A percentile compares a stretch with the other conserved stretches of the same genome.
phyloP scores from a whole-genome alignment of 2,113 vertebrate species.

The Lagenorhynchus albirostris region DNA sequence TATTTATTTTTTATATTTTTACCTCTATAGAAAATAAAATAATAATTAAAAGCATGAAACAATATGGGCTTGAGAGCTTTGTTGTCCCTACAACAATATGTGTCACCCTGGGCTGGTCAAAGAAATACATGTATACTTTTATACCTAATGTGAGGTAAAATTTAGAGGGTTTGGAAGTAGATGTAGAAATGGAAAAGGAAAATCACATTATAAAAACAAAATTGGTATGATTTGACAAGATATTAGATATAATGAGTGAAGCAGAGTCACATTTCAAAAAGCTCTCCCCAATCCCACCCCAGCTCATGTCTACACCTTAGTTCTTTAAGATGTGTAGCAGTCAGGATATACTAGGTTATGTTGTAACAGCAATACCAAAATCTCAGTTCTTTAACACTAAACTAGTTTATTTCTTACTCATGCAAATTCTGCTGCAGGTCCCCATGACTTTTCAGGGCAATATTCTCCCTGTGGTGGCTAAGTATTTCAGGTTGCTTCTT shows the following conservation, averaged over 20 bases:
- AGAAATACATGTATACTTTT: not conserved
- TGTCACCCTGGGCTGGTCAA: not conserved
- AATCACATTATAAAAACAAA: not conserved
- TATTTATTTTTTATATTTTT: slow-evolving; percentile 1
- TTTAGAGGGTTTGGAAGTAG: not conserved
- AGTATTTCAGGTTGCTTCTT: not conserved
- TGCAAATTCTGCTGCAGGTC: not conserved
- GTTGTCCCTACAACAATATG: not conserved
- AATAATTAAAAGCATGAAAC: not conserved
- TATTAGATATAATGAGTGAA: not conserved
- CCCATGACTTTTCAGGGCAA: not conserved
- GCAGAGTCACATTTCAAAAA: not conserved
- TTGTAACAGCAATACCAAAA: not conserved
- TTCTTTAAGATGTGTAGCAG: not conserved
- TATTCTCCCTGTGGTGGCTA: not conserved
- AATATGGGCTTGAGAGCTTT: not conserved
- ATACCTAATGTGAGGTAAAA: not conserved
- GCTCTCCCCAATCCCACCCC: not conserved
- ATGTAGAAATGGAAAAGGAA: not conserved
- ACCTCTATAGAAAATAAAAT: not conserved
- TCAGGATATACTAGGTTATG: not conserved
- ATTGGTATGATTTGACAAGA: not conserved
- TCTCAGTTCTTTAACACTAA: not conserved
- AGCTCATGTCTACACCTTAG: not conserved
- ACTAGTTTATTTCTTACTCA: not conserved